Evolutionary conservation across 2,113 vertebrate species (phyloP).

Genomic region (Leptobrachium leishanense): DNA sequence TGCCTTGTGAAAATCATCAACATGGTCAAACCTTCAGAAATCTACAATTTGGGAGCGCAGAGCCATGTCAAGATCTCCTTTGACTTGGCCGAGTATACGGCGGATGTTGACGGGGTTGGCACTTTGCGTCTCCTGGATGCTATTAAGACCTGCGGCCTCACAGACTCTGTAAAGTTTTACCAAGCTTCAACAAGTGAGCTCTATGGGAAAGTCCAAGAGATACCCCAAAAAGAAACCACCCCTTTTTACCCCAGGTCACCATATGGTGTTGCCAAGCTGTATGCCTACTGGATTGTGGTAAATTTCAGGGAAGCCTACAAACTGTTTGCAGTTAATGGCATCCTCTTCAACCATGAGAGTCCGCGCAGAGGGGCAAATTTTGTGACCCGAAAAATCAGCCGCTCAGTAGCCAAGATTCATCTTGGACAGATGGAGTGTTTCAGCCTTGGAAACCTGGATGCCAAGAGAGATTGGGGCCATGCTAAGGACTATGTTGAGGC

Average conservation of each 20-base stretch:
- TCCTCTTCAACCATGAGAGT: conserved; percentile 98
- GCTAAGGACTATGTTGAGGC: conserved; percentile 97
- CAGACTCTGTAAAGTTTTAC: conserved; percentile 88
- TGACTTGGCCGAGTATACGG: conserved; percentile 95
- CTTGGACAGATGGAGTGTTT: conserved; percentile 90
- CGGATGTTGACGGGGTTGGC: conserved; percentile 92
- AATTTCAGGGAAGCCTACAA: conserved; percentile 98
- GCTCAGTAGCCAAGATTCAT: conserved; percentile 96
- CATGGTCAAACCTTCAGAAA: conserved; percentile 88
- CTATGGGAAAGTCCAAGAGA: conserved; percentile 97
- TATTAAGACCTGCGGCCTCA: conserved; percentile 92
- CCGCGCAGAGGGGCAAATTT: conserved; percentile 96
- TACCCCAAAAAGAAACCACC: conserved; percentile 94
- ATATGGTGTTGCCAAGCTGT: conserved; percentile 96
- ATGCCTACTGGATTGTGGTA: conserved; percentile 98
- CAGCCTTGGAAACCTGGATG: conserved; percentile 95
- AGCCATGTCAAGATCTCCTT: conserved; percentile 98
- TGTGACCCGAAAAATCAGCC: conserved; percentile 96
- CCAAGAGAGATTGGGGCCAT: conserved; percentile 97
- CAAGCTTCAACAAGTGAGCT: conserved; percentile 98
- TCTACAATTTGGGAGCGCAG: conserved; percentile 97
- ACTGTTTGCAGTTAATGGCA: conserved; percentile 94
- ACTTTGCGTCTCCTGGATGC: conserved; percentile 92
- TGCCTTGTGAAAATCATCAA: conserved; percentile 98
- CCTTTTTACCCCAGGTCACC: conserved; percentile 97